Base-by-base conservation (phyloP, 2,113 vertebrate species). In the Prionailurus viverrinus region DNA sequence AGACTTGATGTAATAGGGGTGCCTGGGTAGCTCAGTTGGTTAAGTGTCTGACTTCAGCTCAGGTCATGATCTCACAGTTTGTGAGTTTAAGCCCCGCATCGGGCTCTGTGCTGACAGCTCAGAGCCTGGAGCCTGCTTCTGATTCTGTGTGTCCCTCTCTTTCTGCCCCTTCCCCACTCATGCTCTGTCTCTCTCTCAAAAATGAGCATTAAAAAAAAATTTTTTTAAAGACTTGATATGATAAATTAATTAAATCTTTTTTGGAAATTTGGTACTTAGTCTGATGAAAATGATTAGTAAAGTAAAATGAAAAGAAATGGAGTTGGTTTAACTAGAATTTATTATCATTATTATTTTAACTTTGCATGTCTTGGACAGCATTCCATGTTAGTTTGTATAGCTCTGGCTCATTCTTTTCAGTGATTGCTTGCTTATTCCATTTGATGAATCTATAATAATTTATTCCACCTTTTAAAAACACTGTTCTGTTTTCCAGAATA, bases 401-500 rank as follows among this genome's bases (percentile, higher is more conserved):
- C 2, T 80, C n/a, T 58, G 12, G 27, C 19, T 96, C 15, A 55
- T 86, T 82, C 16, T 95, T 97, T 96, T 84, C 89, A 82, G 83
- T 91, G 63, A 94, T 25, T 83, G 8, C 63, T 74, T 96, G 41
- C 45, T 92, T 95, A 91, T 93, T 85, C 18, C 31, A 55, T 68
- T 95, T 23, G 19, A 58, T 82, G 55, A 88, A 84, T 94, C 53
- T 94, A 4, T 81, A 51, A 87, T 95, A 66, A 89, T 91, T 91
- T 91, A 91, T 91, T 83, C 11, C 4, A 27, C 11, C 23, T 91
- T 9, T 61, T 36, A 76, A 65, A 51, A 82, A 96, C 41, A 63
- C 9, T 92, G 12, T 95, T 97, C 36, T 98, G 2, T 98, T 97
- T 99, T 98, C 15, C 97, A 99, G 99, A 99, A 97, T 99, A 99